Conservation (phyloP, 92 coral and sea anemone genomes). For the Montipora capitata region DNA sequence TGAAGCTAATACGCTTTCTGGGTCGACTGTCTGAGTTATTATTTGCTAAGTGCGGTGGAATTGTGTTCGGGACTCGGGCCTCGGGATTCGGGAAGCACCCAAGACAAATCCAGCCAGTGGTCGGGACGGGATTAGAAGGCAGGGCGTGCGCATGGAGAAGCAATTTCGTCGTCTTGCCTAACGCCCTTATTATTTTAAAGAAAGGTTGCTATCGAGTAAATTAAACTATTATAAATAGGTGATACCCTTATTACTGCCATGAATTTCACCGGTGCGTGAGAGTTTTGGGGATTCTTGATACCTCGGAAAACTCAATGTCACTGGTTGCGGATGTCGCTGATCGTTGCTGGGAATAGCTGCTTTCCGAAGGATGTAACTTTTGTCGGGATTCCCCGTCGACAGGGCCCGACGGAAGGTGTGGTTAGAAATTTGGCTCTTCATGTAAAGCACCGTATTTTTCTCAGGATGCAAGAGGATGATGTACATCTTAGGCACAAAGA, state of each 20-base stretch:
- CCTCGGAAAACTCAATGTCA: neutral
- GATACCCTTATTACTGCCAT: neutral
- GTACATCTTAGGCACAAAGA: slow-evolving; percentile 87
- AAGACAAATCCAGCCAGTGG: no score
- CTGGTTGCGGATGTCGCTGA: neutral
- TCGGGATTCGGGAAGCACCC: no score
- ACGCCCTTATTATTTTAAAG: no score
- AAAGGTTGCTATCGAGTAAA: neutral
- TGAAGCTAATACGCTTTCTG: no score
- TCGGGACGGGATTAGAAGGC: no score
- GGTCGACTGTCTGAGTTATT: no score
- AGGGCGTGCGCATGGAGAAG: no score
- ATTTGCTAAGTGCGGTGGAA: no score
- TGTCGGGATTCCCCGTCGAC: slow-evolving; percentile 30
- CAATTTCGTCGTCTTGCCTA: no score
- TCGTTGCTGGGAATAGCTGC: neutral
- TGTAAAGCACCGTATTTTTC: slow-evolving; percentile 83
- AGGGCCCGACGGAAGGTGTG: slow-evolving; percentile 79
- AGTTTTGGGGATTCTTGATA: slow-evolving; percentile 10
- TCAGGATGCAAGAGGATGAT: slow-evolving; percentile 80
- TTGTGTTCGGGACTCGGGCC: no score
- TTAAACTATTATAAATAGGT: neutral
- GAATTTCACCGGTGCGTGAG: neutral
- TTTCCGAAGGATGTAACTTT: slow-evolving; percentile 5
- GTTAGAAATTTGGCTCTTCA: slow-evolving; percentile 81